phyloP scores from a whole-genome alignment of 1,140 invertebrate species.

The Drosophila pectinifera region DNA sequence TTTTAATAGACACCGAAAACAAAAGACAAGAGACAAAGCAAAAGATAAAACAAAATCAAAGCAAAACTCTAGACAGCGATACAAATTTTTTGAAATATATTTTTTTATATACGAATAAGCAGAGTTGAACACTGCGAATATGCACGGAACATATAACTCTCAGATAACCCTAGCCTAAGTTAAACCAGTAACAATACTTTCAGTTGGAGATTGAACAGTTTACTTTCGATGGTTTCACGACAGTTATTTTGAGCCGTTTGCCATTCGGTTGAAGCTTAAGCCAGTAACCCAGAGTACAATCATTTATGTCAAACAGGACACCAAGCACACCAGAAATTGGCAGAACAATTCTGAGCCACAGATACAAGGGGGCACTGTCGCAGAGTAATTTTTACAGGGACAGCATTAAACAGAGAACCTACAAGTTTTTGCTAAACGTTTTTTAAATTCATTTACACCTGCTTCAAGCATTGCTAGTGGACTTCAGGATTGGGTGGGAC shows the following conservation, averaged over 20 bases:
- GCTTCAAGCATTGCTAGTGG: constrained; percentile 43
- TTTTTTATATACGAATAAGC: constrained; percentile 61
- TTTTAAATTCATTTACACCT: constrained; percentile 70
- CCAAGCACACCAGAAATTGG: constrained; percentile 36
- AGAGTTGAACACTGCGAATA: constrained; percentile 48
- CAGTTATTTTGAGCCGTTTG: constrained; percentile 59
- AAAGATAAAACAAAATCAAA: constrained; percentile 13
- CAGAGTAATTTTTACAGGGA: constrained; percentile 69
- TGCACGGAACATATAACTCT: constrained; percentile 67
- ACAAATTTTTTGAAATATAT: constrained; percentile 75
- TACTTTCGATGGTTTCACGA: constrained; percentile 75
- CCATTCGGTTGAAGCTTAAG: constrained; percentile 73
- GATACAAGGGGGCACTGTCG: constrained; percentile 8
- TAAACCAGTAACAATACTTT: constrained; percentile 46
- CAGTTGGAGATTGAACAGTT: constrained; percentile 28
- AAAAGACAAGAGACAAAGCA: constrained; percentile 13
- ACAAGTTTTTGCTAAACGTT: constrained; percentile 69
- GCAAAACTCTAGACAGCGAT: constrained; percentile 41
- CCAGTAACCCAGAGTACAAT: constrained; percentile 80
- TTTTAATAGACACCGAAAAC: constrained; percentile 72
- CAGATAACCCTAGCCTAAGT: constrained; percentile 74
- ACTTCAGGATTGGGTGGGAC: constrained; percentile 14
- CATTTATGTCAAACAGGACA: constrained; percentile 80
- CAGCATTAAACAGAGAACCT: constrained; percentile 35
- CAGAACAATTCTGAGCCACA: constrained; percentile 17